Percentiles rank a stretch among this genome's conserved stretches.
Evolutionary conservation across 2,888 invertebrate genomes (phyloP).

Genomic region (Hyppa rectilinea): DNA sequence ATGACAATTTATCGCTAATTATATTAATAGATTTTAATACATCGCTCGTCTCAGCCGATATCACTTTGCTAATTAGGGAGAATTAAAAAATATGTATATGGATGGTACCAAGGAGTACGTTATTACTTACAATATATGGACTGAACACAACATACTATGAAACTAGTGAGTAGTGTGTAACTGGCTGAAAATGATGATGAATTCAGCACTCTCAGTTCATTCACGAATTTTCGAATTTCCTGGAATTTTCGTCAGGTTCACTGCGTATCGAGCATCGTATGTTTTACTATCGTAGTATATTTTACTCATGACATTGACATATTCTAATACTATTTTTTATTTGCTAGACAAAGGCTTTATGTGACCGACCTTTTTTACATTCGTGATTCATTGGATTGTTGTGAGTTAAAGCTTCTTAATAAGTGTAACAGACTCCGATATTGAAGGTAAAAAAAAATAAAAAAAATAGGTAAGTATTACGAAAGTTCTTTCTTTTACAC

Average conservation of each 20-base stretch:
- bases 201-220: constrained; percentile 8
- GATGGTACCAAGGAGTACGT: background rate
- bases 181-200: background rate
- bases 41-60: background rate
- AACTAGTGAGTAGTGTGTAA: background rate
- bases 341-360: no score
- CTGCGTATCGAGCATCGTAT: background rate
- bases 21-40: background rate
- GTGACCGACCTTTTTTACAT: no score
- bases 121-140: background rate
- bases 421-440: no score
- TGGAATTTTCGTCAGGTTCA: constrained; percentile 4
- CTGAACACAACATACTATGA: background rate
- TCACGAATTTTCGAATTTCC: constrained; percentile 27
- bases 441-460: no score
- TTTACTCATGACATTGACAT: no score
- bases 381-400: no score
- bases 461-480: no score
- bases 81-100: background rate
- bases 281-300: no score
- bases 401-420: no score
- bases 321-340: no score
- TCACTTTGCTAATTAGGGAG: background rate
- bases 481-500: no score
- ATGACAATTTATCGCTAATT: background rate